These are phyloP conservation scores for Tiliacea aurago DNA, from an alignment of 2,888 invertebrate genomes.

Conservation along the genomic window DNA sequence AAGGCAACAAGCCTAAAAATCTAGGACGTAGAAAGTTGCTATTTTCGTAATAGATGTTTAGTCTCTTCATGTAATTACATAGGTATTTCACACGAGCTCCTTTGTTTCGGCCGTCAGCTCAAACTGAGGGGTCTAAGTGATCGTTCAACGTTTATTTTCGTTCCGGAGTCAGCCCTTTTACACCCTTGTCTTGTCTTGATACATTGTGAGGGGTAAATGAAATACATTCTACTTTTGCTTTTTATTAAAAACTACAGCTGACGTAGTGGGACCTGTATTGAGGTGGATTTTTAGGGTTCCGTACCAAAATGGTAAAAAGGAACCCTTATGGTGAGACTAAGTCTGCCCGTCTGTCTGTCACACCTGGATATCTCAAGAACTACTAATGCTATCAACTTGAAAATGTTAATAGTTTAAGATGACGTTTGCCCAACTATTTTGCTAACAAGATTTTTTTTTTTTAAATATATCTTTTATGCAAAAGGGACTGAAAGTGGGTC, in stretches of 20 bases:
- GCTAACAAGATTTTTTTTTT: no score
- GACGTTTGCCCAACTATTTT: no score
- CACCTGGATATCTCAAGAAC: no score
- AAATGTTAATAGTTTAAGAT: no score
- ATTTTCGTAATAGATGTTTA: conserved; percentile 52
- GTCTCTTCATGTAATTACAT: conserved; percentile 58
- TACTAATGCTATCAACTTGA: no score
- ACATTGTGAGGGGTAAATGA: conserved; percentile 86
- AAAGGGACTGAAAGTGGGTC: no score
- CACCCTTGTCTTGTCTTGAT: conserved; percentile 87
- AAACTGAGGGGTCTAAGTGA: conserved; percentile 80
- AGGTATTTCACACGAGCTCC: conserved; percentile 67
- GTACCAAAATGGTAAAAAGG: no score
- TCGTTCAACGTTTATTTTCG: conserved; percentile 87
- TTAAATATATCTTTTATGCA: no score
- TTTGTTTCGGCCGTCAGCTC: conserved; percentile 75
- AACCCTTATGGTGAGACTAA: no score
- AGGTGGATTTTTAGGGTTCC: no score
- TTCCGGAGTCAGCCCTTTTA: conserved; percentile 83
- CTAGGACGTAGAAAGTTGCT: conserved; percentile 49
- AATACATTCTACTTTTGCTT: conserved; percentile 82
- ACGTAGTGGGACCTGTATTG: conserved; percentile 55
- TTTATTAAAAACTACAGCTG: conserved; percentile 80
- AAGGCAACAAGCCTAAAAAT: conserved; percentile 48
- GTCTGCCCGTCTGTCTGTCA: no score